These are phyloP conservation scores for Syrrhaptes paradoxus DNA, from an alignment of 2,113 vertebrate genomes.

Conservation along the genomic window DNA sequence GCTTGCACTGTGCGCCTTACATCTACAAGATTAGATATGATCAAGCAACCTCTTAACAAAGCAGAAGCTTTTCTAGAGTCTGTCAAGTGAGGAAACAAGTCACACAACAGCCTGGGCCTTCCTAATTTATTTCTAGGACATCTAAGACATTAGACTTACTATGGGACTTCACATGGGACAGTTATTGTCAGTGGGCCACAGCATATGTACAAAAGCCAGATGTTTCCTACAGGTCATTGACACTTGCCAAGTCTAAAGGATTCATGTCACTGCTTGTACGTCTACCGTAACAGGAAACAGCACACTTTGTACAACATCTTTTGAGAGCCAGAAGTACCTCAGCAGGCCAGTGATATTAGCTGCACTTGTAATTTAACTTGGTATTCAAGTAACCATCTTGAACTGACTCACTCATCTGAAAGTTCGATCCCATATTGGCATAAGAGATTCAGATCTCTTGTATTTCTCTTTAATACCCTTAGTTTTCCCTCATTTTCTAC, in stretches of 20 bases:
- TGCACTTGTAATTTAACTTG: background rate
- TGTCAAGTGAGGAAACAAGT: background rate
- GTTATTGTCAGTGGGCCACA: background rate
- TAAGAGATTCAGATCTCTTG: background rate
- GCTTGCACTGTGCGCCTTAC: background rate
- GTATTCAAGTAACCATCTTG: background rate
- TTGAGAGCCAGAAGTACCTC: background rate
- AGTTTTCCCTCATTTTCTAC: background rate
- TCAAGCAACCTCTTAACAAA: background rate
- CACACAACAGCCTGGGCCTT: background rate
- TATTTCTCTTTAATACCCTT: background rate
- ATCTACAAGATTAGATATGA: background rate
- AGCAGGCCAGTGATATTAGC: background rate
- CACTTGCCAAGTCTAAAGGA: conserved; percentile 41
- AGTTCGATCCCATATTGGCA: background rate
- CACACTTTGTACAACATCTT: background rate
- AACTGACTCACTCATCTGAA: background rate
- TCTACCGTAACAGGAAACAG: conserved; percentile 22
- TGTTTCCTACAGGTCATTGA: conserved; percentile 50
- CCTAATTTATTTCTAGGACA: background rate
- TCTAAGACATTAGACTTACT: background rate
- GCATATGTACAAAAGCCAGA: conserved; percentile 3
- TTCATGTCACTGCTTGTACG: conserved; percentile 49
- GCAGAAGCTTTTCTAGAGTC: background rate
- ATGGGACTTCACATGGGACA: background rate